Evolutionary conservation across 2,113 vertebrate species (phyloP), one percentile per base, ranked within the genome.

Genomic region (Gambusia affinis): DNA sequence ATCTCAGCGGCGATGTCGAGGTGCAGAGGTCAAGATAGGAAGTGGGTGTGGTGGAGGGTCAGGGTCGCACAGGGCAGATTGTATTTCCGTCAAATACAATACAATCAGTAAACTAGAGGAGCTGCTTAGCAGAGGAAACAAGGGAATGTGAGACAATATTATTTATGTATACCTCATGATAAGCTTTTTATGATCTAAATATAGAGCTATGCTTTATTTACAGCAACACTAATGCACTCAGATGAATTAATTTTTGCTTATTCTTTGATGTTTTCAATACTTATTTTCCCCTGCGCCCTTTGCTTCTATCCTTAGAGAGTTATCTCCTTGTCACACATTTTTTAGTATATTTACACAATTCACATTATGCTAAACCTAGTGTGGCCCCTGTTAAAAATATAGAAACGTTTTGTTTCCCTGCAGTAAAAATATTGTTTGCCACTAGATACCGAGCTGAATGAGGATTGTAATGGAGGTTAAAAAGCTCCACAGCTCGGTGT

Each of bases 11-110:
- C 74, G 65, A 78, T 24, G 67, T n/a, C 62, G 61, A 64, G 66
- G 65, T 60, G 71, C 71, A 81, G 63, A 64, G 87, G 82, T 85
- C 86, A 77, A 12, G 61, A 77, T 62, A 64, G 73, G 44, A 47
- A 17, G 14, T 19, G 44, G 4, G 44, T 4, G 14, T 47, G 44
- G 44, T 19, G 17, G 17, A 17, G 51, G 51, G 7, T n/a, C 54
- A 37, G 28, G 64, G 81, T 67, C 63, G 35, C 31, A 10, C 27
- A 27, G 27, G 27, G 27, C 27, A 27, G 27, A 27, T 27, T 27
- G 27, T 27, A 27, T 27, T 27, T 27, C 27, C 27, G 27, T 27
- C 44, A 17, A 51, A 51, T 19, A 51, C 14, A 37, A 37, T 15
- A 1, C 60, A 62, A 31, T 4, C 29, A 29, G 29, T 63, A 30